phyloP scores from a whole-genome alignment of 2,113 vertebrate species.

The Spilogale gracilis region DNA sequence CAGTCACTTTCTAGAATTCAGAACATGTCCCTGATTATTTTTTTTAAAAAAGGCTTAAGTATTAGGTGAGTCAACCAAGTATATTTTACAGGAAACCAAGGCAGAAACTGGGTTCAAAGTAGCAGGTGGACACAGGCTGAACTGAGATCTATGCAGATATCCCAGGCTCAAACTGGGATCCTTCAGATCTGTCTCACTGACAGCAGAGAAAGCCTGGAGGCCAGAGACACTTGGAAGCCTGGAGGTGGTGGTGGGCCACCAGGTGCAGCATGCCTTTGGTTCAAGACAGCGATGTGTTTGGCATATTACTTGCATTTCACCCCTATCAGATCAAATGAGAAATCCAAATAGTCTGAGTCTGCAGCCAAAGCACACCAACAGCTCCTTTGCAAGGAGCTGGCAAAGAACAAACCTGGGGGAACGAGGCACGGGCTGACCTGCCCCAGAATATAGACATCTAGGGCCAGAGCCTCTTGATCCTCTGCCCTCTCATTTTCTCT shows the following conservation, averaged over 20 bases:
- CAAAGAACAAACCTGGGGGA: background rate
- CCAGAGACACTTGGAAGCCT: background rate
- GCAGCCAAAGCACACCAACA: background rate
- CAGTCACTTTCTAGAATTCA: background rate
- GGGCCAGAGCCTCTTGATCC: background rate
- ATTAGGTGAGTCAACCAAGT: background rate
- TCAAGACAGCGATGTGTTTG: background rate
- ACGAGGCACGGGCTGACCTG: no score
- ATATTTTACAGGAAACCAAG: background rate
- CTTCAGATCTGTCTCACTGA: background rate
- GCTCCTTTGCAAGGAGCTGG: background rate
- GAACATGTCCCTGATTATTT: background rate
- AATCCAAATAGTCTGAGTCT: background rate
- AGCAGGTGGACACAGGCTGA: background rate
- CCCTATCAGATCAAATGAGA: background rate
- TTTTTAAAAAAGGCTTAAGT: background rate
- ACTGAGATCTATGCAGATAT: background rate
- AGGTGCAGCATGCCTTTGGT: background rate
- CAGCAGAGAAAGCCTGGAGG: background rate
- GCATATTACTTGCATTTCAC: background rate
- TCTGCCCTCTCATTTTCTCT: constrained; percentile 63
- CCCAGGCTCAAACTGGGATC: accelerated
- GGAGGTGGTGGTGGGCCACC: no score
- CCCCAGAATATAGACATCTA: constrained; percentile 16
- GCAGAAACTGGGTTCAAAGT: background rate